Conservation (phyloP, 2,797 vertebrate genomes). For the Anableps anableps region DNA sequence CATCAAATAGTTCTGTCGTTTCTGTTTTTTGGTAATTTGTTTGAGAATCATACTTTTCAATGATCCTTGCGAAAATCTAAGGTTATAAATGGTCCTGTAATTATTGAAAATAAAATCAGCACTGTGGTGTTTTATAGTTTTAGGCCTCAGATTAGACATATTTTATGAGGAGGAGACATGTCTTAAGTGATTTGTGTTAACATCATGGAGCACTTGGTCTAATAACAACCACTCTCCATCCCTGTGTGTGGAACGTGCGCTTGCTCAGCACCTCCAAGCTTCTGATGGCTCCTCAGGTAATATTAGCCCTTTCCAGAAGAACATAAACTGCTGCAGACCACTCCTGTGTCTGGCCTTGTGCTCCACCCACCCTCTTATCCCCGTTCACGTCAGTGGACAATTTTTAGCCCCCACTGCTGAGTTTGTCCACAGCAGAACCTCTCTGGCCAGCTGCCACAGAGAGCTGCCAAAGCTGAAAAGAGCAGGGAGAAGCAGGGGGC, state of each 20-base stretch:
- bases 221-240: conserved; percentile 32
- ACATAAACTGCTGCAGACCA: conserved; percentile 37
- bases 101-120: background rate
- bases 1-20: background rate
- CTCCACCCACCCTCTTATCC: conserved; percentile 60
- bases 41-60: background rate
- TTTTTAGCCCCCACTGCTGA: conserved; percentile 68
- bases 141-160: background rate
- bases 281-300: conserved; percentile 50
- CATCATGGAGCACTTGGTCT: conserved; percentile 28
- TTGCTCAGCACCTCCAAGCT: conserved; percentile 32
- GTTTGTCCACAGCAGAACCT: conserved; percentile 63
- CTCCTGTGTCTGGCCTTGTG: conserved; percentile 39
- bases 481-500: conserved; percentile 50
- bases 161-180: conserved; percentile 20
- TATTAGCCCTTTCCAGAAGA: conserved; percentile 45
- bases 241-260: conserved; percentile 13
- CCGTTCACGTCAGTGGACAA: conserved; percentile 74
- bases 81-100: background rate
- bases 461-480: conserved; percentile 68
- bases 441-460: conserved; percentile 72
- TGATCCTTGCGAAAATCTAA: background rate
- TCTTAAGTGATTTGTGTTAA: conserved; percentile 23
- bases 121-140: background rate
- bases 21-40: too few relatives aligned